Evolutionary conservation across 92 coral and sea anemone genomes (phyloP).

Genomic region (Umimayanthus chanpuru): DNA sequence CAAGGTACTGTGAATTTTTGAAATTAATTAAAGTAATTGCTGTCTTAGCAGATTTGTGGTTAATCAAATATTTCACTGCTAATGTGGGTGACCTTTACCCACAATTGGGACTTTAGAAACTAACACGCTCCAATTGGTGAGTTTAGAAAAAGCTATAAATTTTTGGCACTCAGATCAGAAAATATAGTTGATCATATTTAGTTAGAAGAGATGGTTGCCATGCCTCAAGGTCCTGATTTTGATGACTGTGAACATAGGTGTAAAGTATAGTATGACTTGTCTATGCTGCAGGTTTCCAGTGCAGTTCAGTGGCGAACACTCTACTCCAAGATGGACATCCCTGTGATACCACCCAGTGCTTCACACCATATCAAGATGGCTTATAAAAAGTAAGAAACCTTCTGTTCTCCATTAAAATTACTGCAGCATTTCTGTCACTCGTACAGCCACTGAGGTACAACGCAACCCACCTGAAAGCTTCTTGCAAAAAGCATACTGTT

Average conservation of each 20-base stretch:
- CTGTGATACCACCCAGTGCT: constrained; percentile 94
- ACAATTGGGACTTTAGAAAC: background rate
- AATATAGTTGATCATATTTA: too few species aligned
- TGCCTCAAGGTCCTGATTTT: background rate
- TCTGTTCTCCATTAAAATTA: background rate
- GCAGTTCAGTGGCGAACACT: constrained; percentile 76
- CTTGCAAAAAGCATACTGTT: too few species aligned
- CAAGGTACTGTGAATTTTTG: constrained; percentile 60
- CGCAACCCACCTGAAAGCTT: too few species aligned
- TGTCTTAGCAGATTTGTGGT: background rate
- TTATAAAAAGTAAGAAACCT: constrained; percentile 80
- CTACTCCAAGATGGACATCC: constrained; percentile 90
- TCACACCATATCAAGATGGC: constrained; percentile 98
- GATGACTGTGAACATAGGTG: constrained; percentile 6
- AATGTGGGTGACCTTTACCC: background rate
- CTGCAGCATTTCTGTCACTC: background rate
- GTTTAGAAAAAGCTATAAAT: background rate
- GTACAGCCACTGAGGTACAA: background rate
- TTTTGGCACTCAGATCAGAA: background rate
- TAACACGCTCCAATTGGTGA: background rate
- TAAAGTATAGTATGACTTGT: constrained; percentile 29
- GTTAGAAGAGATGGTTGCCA: too few species aligned
- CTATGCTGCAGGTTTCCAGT: constrained; percentile 7
- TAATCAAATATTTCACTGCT: background rate
- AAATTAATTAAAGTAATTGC: background rate